A percentile compares a stretch with the other conserved stretches of the same genome.
Conservation (phyloP, 2,113 vertebrate genomes). For the Procapra przewalskii region DNA sequence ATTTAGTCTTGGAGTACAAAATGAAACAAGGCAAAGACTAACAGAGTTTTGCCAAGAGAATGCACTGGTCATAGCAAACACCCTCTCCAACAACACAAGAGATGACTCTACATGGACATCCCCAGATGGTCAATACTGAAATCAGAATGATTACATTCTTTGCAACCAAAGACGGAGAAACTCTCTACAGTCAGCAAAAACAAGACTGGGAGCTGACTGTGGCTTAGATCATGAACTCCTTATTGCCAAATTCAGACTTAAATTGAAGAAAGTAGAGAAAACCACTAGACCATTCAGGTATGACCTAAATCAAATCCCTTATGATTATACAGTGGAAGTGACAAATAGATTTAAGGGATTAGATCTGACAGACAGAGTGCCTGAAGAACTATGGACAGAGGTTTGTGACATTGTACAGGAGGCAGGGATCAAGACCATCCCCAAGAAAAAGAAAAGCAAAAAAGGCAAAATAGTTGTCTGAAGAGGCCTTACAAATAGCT, state of each 20-base stretch:
- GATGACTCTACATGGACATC: neutral
- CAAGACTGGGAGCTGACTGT: neutral
- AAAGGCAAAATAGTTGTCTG: neutral
- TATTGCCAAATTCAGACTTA: neutral
- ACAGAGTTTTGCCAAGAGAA: neutral
- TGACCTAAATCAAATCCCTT: neutral
- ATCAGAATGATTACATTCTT: neutral
- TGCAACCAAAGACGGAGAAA: neutral
- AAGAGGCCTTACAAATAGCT: neutral
- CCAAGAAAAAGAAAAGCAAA: neutral
- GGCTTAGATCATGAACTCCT: neutral
- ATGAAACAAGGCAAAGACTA: neutral
- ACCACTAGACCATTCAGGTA: neutral
- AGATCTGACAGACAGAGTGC: neutral
- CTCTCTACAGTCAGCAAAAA: neutral
- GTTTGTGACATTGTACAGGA: neutral
- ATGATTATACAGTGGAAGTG: neutral
- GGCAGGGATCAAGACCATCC: neutral
- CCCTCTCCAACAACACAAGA: neutral
- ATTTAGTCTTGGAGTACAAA: neutral
- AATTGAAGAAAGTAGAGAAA: neutral
- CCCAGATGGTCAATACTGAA: neutral
- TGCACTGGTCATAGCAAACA: neutral
- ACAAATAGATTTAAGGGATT: neutral
- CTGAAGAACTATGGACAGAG: neutral